These are phyloP conservation scores for Drepanosiphum platanoidis DNA, from an alignment of 2,888 invertebrate genomes.

Conservation along the genomic window DNA sequence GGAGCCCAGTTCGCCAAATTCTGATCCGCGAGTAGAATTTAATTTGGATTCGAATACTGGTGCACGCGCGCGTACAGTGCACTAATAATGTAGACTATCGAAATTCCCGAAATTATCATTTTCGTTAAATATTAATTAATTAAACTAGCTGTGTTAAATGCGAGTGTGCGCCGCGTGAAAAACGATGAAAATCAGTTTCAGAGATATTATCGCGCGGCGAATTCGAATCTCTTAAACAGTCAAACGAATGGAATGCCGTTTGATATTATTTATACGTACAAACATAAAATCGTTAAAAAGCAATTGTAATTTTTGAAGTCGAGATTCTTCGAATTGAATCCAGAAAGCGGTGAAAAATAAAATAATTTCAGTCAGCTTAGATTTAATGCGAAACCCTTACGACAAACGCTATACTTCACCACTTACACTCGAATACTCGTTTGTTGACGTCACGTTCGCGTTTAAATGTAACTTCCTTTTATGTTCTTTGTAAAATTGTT, in stretches of 20 bases:
- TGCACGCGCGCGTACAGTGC: background rate
- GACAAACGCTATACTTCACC: constrained; percentile 22
- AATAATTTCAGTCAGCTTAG: background rate
- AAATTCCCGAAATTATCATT: background rate
- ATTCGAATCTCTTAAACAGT: constrained; percentile 11
- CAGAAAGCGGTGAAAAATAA: background rate
- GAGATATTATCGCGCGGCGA: background rate
- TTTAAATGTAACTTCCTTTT: constrained; percentile 53
- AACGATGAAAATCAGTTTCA: background rate
- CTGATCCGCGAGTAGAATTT: background rate
- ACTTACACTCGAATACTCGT: constrained; percentile 45
- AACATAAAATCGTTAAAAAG: background rate
- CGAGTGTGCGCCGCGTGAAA: background rate
- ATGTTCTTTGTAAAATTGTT: constrained; percentile 43
- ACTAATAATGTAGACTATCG: background rate
- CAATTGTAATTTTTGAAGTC: background rate
- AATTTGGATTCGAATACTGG: background rate
- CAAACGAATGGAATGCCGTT: background rate
- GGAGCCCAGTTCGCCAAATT: background rate
- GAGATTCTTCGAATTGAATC: constrained; percentile 15
- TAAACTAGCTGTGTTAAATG: background rate
- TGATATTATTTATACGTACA: background rate
- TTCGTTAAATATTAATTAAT: background rate
- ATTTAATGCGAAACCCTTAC: background rate
- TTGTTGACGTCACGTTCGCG: constrained; percentile 21